Evolutionary conservation across 2,797 vertebrate genomes (phyloP), one percentile per base, ranked within the genome.

Genomic region (Pseudochirops corinnae): DNA sequence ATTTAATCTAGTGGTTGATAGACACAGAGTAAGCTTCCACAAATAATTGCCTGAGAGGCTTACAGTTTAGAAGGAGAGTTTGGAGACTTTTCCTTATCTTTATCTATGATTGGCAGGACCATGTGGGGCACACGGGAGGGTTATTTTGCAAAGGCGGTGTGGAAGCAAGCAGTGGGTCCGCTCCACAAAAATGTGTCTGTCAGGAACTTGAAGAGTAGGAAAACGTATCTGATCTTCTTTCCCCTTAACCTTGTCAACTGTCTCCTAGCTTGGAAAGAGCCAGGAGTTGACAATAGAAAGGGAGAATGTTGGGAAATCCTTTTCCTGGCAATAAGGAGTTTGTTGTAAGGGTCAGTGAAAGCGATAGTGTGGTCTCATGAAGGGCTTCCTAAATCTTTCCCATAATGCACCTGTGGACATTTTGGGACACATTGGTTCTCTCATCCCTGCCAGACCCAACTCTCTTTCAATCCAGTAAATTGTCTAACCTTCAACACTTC

Each of bases 211-310:
- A 97, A 97, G 96, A 93, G 93, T 55, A 0, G 55, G 97, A 97
- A 96, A 96, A 90, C 94, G 1, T 97, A 97, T 98, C 98, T 97
- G 96, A 98, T 98, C 96, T 93, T 95, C 90, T 91, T 93, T 97
- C 96, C 94, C 92, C 95, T 97, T 97, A 97, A 97, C 97, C 97
- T 95, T 95, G 96, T 98, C 97, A 97, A 95, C 94, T 87, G 94
- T 94, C 91, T 98, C 94, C 94, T 74, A 90, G 95, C 94, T 95
- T 90, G 55, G 67, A 93, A 39, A 14, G 92, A 87, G 50, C 94
- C 93, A 94, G 95, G n/a, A 12, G 0, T 95, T 96, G 96, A 97
- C 97, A 96, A 95, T 92, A 97, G 31, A 60, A 94, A 93, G 94
- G 74, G 93, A 93, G 94, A 55, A 92, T 96, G 95, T 96, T 95